Conservation (phyloP, 2,888 invertebrate species). For the Acronicta aceris region DNA sequence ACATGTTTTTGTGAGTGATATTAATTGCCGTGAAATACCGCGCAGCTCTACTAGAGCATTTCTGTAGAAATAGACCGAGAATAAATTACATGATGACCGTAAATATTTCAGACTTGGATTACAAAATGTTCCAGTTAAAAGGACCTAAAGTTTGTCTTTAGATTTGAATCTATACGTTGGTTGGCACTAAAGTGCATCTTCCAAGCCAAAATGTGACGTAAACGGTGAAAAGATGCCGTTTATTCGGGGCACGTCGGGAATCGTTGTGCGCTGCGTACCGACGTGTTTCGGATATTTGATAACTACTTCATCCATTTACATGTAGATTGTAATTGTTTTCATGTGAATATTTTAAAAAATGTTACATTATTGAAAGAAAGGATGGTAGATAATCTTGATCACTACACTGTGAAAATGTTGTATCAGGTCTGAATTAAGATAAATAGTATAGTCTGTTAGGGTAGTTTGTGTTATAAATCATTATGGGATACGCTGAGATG, state of each 20-base stretch:
- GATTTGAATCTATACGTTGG: constrained; percentile 59
- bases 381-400: no score
- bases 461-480: no score
- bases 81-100: constrained; percentile 23
- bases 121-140: constrained; percentile 62
- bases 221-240: constrained; percentile 68
- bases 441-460: no score
- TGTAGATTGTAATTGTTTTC: constrained; percentile 52
- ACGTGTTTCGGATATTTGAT: constrained; percentile 64
- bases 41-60: constrained; percentile 30
- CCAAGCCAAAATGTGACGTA: constrained; percentile 77
- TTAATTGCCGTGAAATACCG: constrained; percentile 37
- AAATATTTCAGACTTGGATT: constrained; percentile 30
- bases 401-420: no score
- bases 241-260: constrained; percentile 73
- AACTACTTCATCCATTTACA: constrained; percentile 49
- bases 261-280: constrained; percentile 66
- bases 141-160: constrained; percentile 57
- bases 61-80: constrained; percentile 31
- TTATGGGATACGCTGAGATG: no score
- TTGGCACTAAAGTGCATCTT: constrained; percentile 76
- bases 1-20: constrained; percentile 20
- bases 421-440: no score
- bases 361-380: not conserved
- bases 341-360: constrained; percentile 34